Conservation (phyloP, 2,888 invertebrate species). For the Habroteleia sp. region DNA sequence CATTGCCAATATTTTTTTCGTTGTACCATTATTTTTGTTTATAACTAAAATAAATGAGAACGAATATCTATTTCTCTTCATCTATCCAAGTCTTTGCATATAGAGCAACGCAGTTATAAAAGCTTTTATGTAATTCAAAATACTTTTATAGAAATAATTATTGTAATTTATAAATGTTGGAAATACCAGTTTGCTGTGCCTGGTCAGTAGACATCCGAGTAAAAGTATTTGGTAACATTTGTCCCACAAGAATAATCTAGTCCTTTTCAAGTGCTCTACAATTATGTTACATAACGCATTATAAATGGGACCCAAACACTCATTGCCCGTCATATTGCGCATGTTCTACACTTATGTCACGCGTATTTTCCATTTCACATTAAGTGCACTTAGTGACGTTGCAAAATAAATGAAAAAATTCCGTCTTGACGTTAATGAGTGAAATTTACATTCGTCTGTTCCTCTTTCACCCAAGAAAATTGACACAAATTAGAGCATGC, state of each 20-base stretch:
- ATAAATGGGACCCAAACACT: background rate
- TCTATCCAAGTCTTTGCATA: too few relatives aligned
- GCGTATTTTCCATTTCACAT: background rate
- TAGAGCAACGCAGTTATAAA: too few relatives aligned
- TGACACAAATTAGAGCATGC: slow-evolving; percentile 7
- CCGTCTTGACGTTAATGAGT: slow-evolving; percentile 5
- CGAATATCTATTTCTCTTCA: too few relatives aligned
- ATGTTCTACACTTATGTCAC: slow-evolving; percentile 3
- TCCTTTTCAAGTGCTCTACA: background rate
- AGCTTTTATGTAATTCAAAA: too few relatives aligned
- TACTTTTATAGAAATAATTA: too few relatives aligned
- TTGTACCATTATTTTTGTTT: too few relatives aligned
- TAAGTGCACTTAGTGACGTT: slow-evolving; percentile 11
- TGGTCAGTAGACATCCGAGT: too few relatives aligned
- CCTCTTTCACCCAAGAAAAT: background rate
- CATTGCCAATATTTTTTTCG: too few relatives aligned
- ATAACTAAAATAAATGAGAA: too few relatives aligned
- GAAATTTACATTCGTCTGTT: slow-evolving; percentile 9
- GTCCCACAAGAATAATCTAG: background rate
- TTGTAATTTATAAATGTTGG: too few relatives aligned
- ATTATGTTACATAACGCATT: background rate
- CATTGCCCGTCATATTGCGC: too few relatives aligned
- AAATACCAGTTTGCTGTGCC: too few relatives aligned
- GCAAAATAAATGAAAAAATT: slow-evolving; percentile 13
- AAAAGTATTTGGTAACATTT: slow-evolving; percentile 4